A percentile compares a stretch with the other conserved stretches of the same genome.
Conservation (phyloP, 2,797 vertebrate species). For the Neosilurus mollespiculum region DNA sequence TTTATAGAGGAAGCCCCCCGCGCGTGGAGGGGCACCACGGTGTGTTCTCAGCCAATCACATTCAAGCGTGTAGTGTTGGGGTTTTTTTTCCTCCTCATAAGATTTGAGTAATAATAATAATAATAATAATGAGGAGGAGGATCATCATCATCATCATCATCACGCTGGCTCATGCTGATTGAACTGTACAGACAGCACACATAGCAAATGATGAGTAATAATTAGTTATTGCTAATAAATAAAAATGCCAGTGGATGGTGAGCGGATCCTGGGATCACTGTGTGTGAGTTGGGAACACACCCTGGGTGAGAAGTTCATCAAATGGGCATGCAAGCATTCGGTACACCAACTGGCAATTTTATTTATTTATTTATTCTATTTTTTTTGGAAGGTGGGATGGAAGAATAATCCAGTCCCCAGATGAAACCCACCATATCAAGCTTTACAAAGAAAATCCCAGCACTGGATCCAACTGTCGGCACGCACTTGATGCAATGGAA, state of each 20-base stretch:
- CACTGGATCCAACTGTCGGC: background rate
- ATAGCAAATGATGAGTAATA: background rate
- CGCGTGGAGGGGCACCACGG: slow-evolving; percentile 57
- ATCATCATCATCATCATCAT: too few species aligned
- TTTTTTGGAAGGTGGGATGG: background rate
- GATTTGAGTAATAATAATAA: background rate
- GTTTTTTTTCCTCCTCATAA: background rate
- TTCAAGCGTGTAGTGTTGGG: slow-evolving; percentile 24
- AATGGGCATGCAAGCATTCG: background rate
- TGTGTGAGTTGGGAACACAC: background rate
- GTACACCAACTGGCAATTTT: too few species aligned
- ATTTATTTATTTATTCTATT: too few species aligned
- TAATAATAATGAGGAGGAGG: too few species aligned
- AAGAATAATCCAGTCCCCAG: background rate
- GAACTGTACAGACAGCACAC: background rate
- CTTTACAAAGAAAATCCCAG: background rate
- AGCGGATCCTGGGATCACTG: background rate
- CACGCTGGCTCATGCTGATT: background rate
- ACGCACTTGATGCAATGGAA: background rate
- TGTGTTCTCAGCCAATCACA: slow-evolving; percentile 64
- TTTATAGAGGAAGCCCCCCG: slow-evolving; percentile 66
- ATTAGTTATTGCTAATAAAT: background rate
- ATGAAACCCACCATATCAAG: background rate
- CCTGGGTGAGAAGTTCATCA: background rate
- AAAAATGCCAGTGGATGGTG: background rate